Evolutionary conservation across 2,888 invertebrate genomes (phyloP), one percentile per base, ranked within the genome.

Genomic region (Amblyjoppa proteus): DNA sequence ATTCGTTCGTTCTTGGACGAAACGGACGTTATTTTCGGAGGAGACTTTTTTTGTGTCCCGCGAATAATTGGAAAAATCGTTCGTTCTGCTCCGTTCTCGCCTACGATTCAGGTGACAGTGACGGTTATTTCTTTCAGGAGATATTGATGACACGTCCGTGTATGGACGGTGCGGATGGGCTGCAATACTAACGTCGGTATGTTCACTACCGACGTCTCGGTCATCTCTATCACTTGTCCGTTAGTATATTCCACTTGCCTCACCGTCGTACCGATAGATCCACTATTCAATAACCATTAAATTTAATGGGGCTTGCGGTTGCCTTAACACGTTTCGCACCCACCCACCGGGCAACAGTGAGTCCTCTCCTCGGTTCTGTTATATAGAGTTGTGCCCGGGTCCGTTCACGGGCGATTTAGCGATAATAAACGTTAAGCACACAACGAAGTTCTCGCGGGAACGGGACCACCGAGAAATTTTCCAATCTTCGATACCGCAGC

Each of bases 201-300:
- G 68, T 68, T 41, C 20, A 20, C 68, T 3, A 2, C 41, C 13
- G 68, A 41, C 68, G 76, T 64, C 53, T 66, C 70, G 45, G 77
- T 86, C 83, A 85, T 87, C 78, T 85, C 78, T 83, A 78, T 70
- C 69, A 61, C 70, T 74, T 64, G 51, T 80, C 25, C 13, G 70
- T 75, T 56, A 53, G 61, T 68, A 78, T 75, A 38, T 56, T 64
- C 53, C 53, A 68, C 53, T 74, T 66, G 34, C 51, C 73, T 25
- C 80, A 86, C 83, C 79, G 84, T 68, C 86, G 74, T 88, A 76
- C 88, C 89, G 87, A 89, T 89, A 53, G 53, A 81, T 90, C 89
- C 88, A 87, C 89, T 89, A 91, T 91, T 90, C 90, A 91, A 91
- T 90, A 91, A 86, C 91, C 92, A 92, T 92, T 92, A 91, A 92